Evolutionary conservation across 2,888 invertebrate species (phyloP).

Genomic region (Sepioteuthis lessoniana): DNA sequence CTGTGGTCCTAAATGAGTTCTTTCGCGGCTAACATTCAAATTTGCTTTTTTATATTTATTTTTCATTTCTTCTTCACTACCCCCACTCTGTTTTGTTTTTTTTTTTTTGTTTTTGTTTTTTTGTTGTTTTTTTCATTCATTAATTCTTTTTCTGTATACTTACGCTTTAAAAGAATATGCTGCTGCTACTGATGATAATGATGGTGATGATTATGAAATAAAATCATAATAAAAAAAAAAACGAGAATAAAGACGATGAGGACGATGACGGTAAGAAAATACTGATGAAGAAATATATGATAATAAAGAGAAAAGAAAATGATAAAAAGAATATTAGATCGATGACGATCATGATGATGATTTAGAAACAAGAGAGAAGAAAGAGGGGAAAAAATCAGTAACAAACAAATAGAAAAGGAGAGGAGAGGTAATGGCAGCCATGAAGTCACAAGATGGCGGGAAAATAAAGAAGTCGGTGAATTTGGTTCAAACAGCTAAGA

Average conservation of each 20-base stretch:
- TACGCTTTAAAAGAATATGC: too few species aligned
- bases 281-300: too few species aligned
- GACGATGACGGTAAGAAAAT: too few species aligned
- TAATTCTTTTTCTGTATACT: too few species aligned
- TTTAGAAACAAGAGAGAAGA: background rate
- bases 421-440: background rate
- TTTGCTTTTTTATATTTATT: background rate
- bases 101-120: too few species aligned
- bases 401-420: background rate
- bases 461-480: background rate
- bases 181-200: background rate
- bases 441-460: background rate
- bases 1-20: background rate
- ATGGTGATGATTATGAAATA: background rate
- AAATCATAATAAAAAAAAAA: background rate
- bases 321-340: background rate
- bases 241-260: background rate
- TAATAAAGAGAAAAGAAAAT: background rate
- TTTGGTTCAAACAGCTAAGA: background rate
- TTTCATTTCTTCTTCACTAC: background rate
- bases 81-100: too few species aligned
- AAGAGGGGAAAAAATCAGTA: background rate
- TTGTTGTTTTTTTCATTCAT: too few species aligned
- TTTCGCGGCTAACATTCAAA: background rate
- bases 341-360: background rate